Evolutionary conservation across 1,140 invertebrate species (phyloP).

Genomic region (Asbolus verrucosus): DNA sequence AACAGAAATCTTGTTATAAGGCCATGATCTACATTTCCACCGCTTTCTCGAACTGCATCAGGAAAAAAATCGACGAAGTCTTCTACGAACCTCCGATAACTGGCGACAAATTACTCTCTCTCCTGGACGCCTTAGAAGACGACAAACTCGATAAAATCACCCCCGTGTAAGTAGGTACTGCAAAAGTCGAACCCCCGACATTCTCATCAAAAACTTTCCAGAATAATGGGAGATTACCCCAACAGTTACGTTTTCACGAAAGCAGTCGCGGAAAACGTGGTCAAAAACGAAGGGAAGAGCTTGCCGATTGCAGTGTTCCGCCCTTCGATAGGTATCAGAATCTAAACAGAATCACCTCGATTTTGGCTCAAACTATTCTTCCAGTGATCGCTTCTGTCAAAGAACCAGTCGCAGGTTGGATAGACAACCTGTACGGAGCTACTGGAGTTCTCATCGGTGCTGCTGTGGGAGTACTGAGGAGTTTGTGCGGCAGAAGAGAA

Average conservation of each 20-base stretch:
- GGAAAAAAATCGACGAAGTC: slow-evolving; percentile 68
- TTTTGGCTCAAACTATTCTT: slow-evolving; percentile 45
- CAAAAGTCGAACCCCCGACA: no score
- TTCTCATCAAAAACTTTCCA: no score
- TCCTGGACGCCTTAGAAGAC: slow-evolving; percentile 65
- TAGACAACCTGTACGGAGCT: slow-evolving; percentile 83
- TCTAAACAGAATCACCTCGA: slow-evolving; percentile 25
- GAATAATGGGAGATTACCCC: slow-evolving; percentile 70
- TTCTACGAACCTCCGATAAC: slow-evolving; percentile 66
- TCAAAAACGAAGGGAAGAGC: slow-evolving; percentile 68
- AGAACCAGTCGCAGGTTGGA: slow-evolving; percentile 76
- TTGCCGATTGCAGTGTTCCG: slow-evolving; percentile 78
- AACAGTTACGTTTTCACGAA: slow-evolving; percentile 91
- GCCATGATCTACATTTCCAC: slow-evolving; percentile 68
- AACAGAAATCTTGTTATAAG: slow-evolving; percentile 17
- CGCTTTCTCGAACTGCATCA: slow-evolving; percentile 72
- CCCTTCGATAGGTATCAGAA: slow-evolving; percentile 68
- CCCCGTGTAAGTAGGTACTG: slow-evolving; percentile 65
- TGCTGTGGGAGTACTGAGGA: slow-evolving; percentile 75
- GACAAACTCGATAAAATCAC: slow-evolving; percentile 61
- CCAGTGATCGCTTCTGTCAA: slow-evolving; percentile 69
- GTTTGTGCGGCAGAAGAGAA: slow-evolving; percentile 68
- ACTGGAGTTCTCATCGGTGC: slow-evolving; percentile 71
- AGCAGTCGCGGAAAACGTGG: slow-evolving; percentile 79
- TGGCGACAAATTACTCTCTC: slow-evolving; percentile 62